Base-by-base conservation (phyloP, 2,797 vertebrate genomes). In the Phaenicophaeus curvirostris region DNA sequence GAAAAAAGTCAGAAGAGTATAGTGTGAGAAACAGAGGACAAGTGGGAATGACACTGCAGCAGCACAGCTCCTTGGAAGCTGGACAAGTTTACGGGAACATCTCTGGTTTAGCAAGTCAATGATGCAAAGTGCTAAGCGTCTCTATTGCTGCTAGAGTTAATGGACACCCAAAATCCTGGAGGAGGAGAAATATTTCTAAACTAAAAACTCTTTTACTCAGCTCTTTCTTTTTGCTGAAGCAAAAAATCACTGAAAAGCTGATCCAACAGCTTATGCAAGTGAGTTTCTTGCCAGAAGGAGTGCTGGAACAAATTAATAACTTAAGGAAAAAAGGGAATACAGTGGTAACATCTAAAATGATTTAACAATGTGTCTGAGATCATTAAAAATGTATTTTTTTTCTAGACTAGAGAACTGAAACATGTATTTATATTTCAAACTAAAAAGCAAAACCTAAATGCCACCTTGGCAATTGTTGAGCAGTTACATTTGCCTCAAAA, bases 201-300 rank as follows among this genome's bases (percentile, higher is more conserved):
- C 37, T 77, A 61, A 77, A 94, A 89, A n/a, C 3, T 68, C 63
- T 89, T 94, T 73, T 71, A 82, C 33, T 93, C 77, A 90, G 84
- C 48, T 79, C 48, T 79, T 90, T 76, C 73, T 79, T 93, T 91
- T 35, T 76, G 55, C 65, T 67, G 78, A 85, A 93, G 63, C 4
- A 87, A 89, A 95, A 92, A 91, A 81, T 86, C 53, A 69, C 48
- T 15, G 59, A 88, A 93, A 86, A 93, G 73, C 93, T 93, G 67
- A 84, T 95, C 93, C 86, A 95, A 90, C 15, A 93, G 53, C 72
- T 95, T 95, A 93, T 93, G 95, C 94, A 94, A 96, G 90, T 83
- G 61, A 79, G 65, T 83, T 80, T 87, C 90, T 71, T 96, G 94
- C 88, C 92, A 96, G 93, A 95, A 90, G 48, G 84, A 95, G 63